phyloP scores from a whole-genome alignment of 2,888 invertebrate genomes.

The Polymixis flavicincta region DNA sequence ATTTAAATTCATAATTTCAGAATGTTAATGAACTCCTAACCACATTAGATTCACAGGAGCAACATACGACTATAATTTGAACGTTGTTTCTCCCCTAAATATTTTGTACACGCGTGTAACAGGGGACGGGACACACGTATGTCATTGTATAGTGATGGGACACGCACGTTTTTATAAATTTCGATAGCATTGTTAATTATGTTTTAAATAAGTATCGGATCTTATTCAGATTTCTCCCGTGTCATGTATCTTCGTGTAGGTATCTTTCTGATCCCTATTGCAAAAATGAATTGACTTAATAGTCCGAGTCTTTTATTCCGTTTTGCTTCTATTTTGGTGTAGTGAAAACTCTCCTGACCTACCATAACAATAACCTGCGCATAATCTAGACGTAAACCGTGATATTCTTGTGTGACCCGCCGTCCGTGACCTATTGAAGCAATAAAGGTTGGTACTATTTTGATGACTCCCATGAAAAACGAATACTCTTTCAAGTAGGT shows the following conservation, averaged over 20 bases:
- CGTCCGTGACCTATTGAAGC: conserved; percentile 10
- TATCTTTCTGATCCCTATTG: neutral
- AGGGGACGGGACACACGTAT: conserved; percentile 54
- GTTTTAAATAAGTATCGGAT: neutral
- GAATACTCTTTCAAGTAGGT: conserved; percentile 40
- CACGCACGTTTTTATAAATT: conserved; percentile 49
- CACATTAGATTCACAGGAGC: conserved; percentile 51
- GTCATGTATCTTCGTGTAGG: too few relatives aligned
- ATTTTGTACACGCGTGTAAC: conserved; percentile 44
- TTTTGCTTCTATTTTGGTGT: neutral
- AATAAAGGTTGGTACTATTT: neutral
- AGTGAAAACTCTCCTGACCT: neutral
- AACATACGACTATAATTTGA: conserved; percentile 62
- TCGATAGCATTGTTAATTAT: conserved; percentile 39
- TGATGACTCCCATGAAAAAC: conserved; percentile 27
- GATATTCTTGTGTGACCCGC: neutral
- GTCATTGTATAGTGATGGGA: conserved; percentile 74
- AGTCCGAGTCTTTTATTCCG: neutral
- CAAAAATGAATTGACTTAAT: neutral
- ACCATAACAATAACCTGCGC: neutral
- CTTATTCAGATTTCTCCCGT: neutral
- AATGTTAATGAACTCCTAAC: conserved; percentile 36
- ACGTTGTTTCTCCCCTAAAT: conserved; percentile 56
- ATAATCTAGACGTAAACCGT: neutral
- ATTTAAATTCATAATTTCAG: conserved; percentile 21